phyloP scores from a whole-genome alignment of 2,797 vertebrate species.

The Sorex maritimensis region DNA sequence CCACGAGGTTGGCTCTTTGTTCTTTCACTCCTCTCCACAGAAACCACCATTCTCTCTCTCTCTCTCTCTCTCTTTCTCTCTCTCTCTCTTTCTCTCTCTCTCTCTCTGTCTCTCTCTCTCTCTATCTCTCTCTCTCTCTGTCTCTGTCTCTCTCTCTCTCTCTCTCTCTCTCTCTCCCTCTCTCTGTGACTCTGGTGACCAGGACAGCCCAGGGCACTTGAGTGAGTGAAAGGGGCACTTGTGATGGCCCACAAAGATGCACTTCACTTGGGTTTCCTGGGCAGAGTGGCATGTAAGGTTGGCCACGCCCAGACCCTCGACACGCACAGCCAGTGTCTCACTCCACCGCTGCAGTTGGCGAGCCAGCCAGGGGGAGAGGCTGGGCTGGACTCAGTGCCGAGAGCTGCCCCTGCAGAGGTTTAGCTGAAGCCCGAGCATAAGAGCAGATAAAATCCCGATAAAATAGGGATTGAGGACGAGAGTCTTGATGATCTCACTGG shows the following conservation, averaged over 20 bases:
- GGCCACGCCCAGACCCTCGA: not conserved
- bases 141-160: too few relatives aligned
- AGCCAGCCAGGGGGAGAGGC: not conserved
- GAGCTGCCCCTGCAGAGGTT: not conserved
- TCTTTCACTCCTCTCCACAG: conserved; percentile 1
- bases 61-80: not conserved
- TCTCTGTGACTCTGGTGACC: not conserved
- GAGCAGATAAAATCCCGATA: not conserved
- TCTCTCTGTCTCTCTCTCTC: not conserved
- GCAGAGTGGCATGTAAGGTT: not conserved
- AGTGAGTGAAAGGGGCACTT: not conserved
- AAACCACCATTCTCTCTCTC: not conserved
- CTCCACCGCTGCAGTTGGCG: not conserved
- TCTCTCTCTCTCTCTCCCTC: too few relatives aligned
- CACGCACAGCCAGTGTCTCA: not conserved
- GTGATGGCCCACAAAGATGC: not conserved
- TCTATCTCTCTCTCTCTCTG: not conserved
- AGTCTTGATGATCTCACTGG: conserved; percentile 10
- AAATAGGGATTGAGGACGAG: not conserved
- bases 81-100: not conserved
- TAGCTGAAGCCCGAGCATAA: not conserved
- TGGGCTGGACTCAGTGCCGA: not conserved
- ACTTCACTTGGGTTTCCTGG: not conserved
- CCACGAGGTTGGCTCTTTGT: conserved; percentile 6
- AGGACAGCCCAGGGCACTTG: not conserved